Base-by-base conservation (phyloP, 2,797 vertebrate species). In the Hypotaenidia okinawae region DNA sequence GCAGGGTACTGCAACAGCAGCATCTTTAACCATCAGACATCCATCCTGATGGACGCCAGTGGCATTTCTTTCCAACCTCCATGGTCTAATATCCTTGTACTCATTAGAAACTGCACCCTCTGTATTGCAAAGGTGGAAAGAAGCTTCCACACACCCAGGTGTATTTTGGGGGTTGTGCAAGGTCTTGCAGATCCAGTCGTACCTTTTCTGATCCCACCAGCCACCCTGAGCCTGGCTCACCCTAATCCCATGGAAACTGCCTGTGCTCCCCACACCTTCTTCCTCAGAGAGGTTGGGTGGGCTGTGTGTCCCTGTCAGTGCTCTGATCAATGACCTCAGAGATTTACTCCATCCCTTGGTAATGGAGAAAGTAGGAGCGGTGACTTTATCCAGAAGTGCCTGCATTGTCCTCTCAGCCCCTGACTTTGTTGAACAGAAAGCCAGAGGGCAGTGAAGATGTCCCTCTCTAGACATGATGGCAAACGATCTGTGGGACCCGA, bases 111-210 rank as follows among this genome's bases (percentile, higher is more conserved):
- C 33, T 13, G 35, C 32, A 11, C 11, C 33, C 32, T 55, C 74
- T 80, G 73, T 13, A 85, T 97, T 15, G 93, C 98, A 68, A 84
- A 45, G 81, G 62, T 70, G 4, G 93, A 91, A 33, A 75, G 91
- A 69, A 96, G 74, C 14, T 97, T 98, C 78, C 97, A 96, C 59
- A 80, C 92, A 77, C 97, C 97, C 74, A 98, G 98, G 97, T 97
- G 97, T 81, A 57, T 97, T 94, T 96, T 95, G 67, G 68, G 0
- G 97, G 58, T 94, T 72, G 94, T 97, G 75, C 89, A 97, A 19
- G 96, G 94, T 30, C 93, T 97, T 39, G 92, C 90, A 77, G 97
- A 97, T 43, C 82, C 97, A 28, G 17, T 91, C 10, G 96, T 86
- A 35, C 95, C 96, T 27, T 90, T 96, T 25, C 88, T 90, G 43